These are phyloP conservation scores for Antennarius striatus DNA, from an alignment of 2,113 vertebrate species.

Conservation along the genomic window DNA sequence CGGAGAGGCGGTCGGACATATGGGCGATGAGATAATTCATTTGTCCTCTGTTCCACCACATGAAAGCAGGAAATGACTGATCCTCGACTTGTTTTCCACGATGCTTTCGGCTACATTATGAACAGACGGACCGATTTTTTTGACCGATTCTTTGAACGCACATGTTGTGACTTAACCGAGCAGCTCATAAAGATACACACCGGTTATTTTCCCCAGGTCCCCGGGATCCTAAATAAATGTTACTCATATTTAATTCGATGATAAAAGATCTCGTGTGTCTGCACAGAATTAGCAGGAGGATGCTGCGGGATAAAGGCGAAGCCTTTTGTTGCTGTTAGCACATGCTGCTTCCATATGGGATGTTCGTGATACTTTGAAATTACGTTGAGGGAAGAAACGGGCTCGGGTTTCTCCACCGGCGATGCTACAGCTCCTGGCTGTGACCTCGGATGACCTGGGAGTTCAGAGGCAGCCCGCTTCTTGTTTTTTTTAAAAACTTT, in stretches of 20 bases:
- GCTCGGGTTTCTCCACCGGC: constrained; percentile 40
- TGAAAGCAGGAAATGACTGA: constrained; percentile 32
- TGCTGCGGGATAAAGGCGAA: constrained; percentile 34
- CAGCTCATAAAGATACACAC: constrained; percentile 9
- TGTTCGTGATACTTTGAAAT: constrained; percentile 55
- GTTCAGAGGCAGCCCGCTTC: constrained; percentile 30
- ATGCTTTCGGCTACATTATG: constrained; percentile 29
- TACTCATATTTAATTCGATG: constrained; percentile 17
- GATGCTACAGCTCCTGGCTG: constrained; percentile 54
- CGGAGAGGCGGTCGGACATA: not conserved
- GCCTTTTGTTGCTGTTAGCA: constrained; percentile 44
- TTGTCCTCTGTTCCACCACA: constrained; percentile 29
- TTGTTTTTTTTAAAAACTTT: constrained; percentile 60
- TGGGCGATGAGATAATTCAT: constrained; percentile 21
- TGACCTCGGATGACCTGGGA: constrained; percentile 41
- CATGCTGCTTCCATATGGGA: constrained; percentile 52
- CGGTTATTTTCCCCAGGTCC: constrained; percentile 6
- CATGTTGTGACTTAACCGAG: constrained; percentile 15
- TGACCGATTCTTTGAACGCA: constrained; percentile 55
- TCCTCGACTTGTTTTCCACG: constrained; percentile 38
- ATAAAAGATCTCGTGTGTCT: constrained; percentile 19
- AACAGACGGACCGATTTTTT: constrained; percentile 26
- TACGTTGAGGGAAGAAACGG: constrained; percentile 40
- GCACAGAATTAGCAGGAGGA: constrained; percentile 28
- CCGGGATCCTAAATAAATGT: not conserved